Percentiles rank a stretch among this genome's conserved stretches.
These are phyloP conservation scores for Diprion similis DNA, from an alignment of 1,140 invertebrate genomes.

Conservation along the genomic window DNA sequence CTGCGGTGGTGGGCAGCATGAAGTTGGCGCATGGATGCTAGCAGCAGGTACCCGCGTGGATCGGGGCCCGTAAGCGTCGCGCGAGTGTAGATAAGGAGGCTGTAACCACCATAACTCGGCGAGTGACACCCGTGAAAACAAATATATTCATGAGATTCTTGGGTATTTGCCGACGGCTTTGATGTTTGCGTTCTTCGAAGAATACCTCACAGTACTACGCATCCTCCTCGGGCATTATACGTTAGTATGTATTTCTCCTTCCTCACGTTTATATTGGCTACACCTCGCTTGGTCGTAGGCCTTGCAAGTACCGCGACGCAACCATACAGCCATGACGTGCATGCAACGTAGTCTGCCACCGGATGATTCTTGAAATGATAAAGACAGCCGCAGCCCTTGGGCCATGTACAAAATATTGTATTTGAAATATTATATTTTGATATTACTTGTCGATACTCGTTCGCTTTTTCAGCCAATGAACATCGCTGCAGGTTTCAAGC, in stretches of 20 bases:
- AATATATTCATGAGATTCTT: background rate
- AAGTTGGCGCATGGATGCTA: no score
- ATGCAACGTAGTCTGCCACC: background rate
- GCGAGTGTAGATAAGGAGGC: no score
- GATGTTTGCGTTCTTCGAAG: slow-evolving; percentile 5
- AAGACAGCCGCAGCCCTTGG: background rate
- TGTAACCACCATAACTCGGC: no score
- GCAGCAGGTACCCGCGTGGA: no score
- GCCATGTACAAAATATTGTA: no score
- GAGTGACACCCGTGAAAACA: slow-evolving; percentile 5
- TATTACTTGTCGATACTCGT: no score
- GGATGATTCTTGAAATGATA: slow-evolving; percentile 1
- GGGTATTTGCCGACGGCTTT: slow-evolving; percentile 3
- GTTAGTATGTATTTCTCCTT: background rate
- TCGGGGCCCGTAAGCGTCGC: no score
- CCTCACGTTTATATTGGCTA: background rate
- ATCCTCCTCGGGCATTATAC: background rate
- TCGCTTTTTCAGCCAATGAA: no score
- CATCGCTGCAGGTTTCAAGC: no score
- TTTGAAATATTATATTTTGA: no score
- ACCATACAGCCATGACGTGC: no score
- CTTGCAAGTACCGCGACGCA: no score
- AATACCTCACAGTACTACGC: background rate
- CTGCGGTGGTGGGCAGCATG: background rate
- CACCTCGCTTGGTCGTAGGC: background rate